Conservation (phyloP, 2,797 vertebrate species). For the Onychomys arenicola region DNA sequence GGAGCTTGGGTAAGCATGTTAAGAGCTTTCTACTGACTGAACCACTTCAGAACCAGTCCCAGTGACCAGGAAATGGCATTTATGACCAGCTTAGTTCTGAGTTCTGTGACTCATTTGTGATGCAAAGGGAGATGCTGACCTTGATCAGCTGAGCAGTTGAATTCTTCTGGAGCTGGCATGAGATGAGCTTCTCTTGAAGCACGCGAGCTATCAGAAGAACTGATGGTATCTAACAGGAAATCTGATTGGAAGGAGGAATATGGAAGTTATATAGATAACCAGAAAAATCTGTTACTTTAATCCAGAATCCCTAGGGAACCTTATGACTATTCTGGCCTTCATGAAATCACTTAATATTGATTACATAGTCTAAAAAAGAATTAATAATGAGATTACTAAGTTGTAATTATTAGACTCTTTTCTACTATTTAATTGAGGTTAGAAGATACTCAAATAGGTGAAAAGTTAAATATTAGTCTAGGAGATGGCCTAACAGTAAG, state of each 20-base stretch:
- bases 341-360: constrained; percentile 38
- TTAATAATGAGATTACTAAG: constrained; percentile 22
- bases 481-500: neutral
- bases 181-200: neutral
- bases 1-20: neutral
- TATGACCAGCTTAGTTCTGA: neutral
- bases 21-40: constrained; percentile 17
- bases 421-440: neutral
- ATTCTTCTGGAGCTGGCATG: neutral
- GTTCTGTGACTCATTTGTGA: neutral
- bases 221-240: neutral
- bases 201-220: neutral
- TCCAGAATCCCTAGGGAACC: constrained; percentile 23
- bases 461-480: neutral
- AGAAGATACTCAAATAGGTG: constrained; percentile 32
- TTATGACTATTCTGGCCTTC: constrained; percentile 42
- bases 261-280: neutral
- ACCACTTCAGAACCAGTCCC: neutral
- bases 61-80: neutral
- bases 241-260: neutral
- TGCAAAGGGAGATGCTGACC: neutral
- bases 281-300: constrained; percentile 5
- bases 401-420: constrained; percentile 43
- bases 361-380: constrained; percentile 56
- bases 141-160: neutral